phyloP scores from a whole-genome alignment of 2,797 vertebrate species.

The Schizopygopsis pylzovi region DNA sequence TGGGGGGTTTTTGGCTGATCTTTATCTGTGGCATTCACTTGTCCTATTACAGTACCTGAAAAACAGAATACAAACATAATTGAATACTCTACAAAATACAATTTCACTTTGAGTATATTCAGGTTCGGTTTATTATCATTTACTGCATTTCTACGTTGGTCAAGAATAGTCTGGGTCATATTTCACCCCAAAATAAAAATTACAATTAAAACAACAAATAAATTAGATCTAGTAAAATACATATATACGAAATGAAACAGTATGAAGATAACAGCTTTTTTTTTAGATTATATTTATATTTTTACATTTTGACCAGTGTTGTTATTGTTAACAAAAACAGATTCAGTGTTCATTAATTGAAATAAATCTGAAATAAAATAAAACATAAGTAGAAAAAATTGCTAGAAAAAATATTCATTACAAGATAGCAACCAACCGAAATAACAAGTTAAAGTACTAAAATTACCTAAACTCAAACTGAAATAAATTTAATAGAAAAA shows the following conservation, averaged over 20 bases:
- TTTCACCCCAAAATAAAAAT: not conserved
- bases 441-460: not conserved
- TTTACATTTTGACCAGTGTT: not conserved
- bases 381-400: too few relatives aligned
- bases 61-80: not conserved
- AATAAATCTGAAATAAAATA: conserved; percentile 1
- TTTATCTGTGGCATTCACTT: conserved; percentile 79
- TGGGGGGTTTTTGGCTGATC: conserved; percentile 77
- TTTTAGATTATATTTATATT: not conserved
- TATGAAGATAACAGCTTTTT: not conserved
- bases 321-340: not conserved
- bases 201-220: not conserved
- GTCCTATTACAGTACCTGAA: conserved; percentile 77
- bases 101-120: not conserved
- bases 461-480: not conserved
- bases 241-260: not conserved
- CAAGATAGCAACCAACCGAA: too few relatives aligned
- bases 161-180: not conserved
- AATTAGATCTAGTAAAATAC: not conserved
- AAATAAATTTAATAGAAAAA: not conserved
- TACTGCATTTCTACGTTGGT: not conserved
- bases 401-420: too few relatives aligned
- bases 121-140: not conserved
- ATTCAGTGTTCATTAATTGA: not conserved
- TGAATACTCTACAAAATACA: not conserved